Conservation (phyloP, 2,888 invertebrate genomes). For the Cartodere bifasciata region DNA sequence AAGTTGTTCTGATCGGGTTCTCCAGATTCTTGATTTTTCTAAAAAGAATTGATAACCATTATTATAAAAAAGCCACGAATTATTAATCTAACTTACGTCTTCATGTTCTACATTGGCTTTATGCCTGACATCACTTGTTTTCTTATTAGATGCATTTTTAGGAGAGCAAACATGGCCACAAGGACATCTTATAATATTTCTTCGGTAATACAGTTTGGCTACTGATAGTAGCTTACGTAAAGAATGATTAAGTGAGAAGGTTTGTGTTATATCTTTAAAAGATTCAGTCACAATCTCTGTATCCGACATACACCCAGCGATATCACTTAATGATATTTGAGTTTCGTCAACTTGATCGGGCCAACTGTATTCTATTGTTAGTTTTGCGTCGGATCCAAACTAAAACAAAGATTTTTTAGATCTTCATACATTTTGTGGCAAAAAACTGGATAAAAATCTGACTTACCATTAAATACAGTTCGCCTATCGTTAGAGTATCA, state of each 20-base stretch:
- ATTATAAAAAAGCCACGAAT: no score
- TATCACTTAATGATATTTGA: conserved; percentile 26
- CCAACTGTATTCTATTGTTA: conserved; percentile 74
- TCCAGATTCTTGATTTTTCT: no score
- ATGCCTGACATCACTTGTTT: conserved; percentile 2
- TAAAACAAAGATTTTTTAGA: conserved; percentile 25
- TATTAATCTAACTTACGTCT: conserved; percentile 7
- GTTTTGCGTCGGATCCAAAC: conserved; percentile 62
- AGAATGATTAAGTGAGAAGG: conserved; percentile 25
- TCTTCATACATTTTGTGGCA: background rate
- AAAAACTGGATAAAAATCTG: conserved; percentile 4
- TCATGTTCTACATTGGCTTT: conserved; percentile 2
- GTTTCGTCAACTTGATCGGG: conserved; percentile 22
- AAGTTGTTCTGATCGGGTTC: no score
- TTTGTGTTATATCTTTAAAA: conserved; percentile 3
- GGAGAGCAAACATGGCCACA: conserved; percentile 43
- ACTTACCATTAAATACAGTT: conserved; percentile 75
- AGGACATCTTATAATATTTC: conserved; percentile 36
- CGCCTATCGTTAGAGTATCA: conserved; percentile 74
- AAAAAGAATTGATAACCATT: no score
- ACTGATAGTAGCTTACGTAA: conserved; percentile 43
- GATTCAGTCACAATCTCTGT: conserved; percentile 20
- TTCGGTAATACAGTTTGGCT: conserved; percentile 36
- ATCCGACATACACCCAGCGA: no score
- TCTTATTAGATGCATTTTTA: conserved; percentile 9